Evolutionary conservation across 1,140 invertebrate species (phyloP).

Genomic region (Zaprionus davidi): DNA sequence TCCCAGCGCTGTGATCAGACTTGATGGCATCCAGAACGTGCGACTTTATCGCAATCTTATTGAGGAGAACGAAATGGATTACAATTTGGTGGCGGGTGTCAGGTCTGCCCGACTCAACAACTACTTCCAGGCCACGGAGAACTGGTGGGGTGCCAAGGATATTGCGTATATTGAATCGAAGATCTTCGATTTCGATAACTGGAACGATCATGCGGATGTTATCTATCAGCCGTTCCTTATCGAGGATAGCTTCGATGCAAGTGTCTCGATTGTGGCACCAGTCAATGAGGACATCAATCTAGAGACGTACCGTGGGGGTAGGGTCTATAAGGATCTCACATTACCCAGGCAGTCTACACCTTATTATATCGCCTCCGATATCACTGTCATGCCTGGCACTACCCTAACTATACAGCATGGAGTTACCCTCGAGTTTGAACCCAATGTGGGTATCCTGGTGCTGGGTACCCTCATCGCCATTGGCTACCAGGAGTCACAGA

Average conservation of each 20-base stretch:
- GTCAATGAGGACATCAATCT: slow-evolving; percentile 71
- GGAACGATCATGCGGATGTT: slow-evolving; percentile 98
- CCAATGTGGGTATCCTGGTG: slow-evolving; percentile 98
- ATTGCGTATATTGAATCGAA: slow-evolving; percentile 90
- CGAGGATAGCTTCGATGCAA: slow-evolving; percentile 90
- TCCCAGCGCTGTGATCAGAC: slow-evolving; percentile 94
- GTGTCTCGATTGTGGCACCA: slow-evolving; percentile 88
- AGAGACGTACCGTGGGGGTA: slow-evolving; percentile 91
- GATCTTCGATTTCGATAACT: slow-evolving; percentile 99
- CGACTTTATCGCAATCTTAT: slow-evolving; percentile 96
- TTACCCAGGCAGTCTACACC: slow-evolving; percentile 89
- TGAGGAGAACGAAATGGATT: slow-evolving; percentile 93
- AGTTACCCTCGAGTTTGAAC: slow-evolving; percentile 96
- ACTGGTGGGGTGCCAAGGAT: slow-evolving; percentile 97
- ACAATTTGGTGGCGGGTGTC: slow-evolving; percentile 96
- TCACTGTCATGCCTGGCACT: slow-evolving; percentile 97
- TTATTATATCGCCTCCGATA: slow-evolving; percentile 94
- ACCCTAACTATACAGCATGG: slow-evolving; percentile 95
- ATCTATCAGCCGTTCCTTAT: slow-evolving; percentile 94
- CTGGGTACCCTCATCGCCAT: slow-evolving; percentile 95
- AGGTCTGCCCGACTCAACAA: slow-evolving; percentile 94
- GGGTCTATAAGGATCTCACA: slow-evolving; percentile 90
- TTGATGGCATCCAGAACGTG: slow-evolving; percentile 97
- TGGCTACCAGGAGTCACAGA: slow-evolving; percentile 91
- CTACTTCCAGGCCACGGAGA: slow-evolving; percentile 94